Conservation (phyloP, 2,888 invertebrate species). For the Melieria omissa region DNA sequence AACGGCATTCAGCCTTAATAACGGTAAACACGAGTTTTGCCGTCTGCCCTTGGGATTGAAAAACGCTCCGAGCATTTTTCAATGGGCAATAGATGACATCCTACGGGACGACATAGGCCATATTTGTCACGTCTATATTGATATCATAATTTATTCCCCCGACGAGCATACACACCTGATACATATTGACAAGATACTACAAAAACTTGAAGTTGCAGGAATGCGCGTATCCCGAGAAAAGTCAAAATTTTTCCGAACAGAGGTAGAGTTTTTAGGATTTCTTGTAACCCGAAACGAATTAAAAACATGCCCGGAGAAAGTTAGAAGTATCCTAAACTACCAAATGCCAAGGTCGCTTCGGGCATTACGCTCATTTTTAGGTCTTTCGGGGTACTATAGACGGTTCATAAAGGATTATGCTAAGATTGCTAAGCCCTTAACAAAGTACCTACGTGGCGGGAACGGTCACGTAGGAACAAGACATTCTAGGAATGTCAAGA, state of each 20-base stretch:
- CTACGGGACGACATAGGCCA: constrained; percentile 33
- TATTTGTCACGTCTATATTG: constrained; percentile 29
- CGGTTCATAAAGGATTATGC: constrained; percentile 34
- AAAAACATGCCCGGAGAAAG: constrained; percentile 21
- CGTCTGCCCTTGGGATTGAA: constrained; percentile 11
- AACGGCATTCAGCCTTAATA: constrained; percentile 16
- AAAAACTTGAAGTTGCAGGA: constrained; percentile 2
- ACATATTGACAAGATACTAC: constrained; percentile 12
- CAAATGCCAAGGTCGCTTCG: constrained; percentile 28
- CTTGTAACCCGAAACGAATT: constrained; percentile 1
- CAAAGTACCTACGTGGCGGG: constrained; percentile 27
- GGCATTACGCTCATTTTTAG: constrained; percentile 29
- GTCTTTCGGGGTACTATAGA: constrained; percentile 34
- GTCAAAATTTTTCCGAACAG: constrained; percentile 19
- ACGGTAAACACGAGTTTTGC: constrained; percentile 15
- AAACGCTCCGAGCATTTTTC: constrained; percentile 17
- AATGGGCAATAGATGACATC: constrained; percentile 13
- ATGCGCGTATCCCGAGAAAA: constrained; percentile 24
- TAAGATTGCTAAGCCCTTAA: constrained; percentile 34
- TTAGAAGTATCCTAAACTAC: constrained; percentile 27
- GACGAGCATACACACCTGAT: constrained; percentile 6
- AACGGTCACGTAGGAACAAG: constrained; percentile 34
- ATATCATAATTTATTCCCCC: constrained; percentile 25
- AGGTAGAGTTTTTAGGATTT: constrained; percentile 22
- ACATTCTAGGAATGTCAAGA: constrained; percentile 30